A percentile compares a stretch with the other conserved stretches of the same genome.
phyloP scores from a whole-genome alignment of 2,888 invertebrate genomes.

The Theristus sp. region DNA sequence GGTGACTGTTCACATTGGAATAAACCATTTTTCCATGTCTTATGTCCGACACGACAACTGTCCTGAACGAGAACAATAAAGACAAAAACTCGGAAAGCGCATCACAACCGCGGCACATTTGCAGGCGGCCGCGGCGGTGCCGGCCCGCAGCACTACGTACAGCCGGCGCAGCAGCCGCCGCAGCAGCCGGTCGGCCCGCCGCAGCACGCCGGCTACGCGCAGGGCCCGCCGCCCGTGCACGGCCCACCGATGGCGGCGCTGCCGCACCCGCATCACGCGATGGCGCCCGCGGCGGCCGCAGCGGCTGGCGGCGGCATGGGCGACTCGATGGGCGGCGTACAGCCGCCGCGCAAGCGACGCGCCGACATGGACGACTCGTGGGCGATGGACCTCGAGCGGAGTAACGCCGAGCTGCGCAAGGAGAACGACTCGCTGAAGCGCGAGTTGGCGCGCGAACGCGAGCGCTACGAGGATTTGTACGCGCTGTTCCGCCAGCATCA shows the following conservation, averaged over 20 bases:
- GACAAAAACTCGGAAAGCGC: too few relatives aligned
- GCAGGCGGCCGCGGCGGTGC: background rate
- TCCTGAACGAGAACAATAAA: too few relatives aligned
- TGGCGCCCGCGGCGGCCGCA: background rate
- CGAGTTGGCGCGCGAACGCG: conserved; percentile 11
- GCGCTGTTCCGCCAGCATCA: conserved; percentile 17
- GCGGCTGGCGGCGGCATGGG: conserved; percentile 1
- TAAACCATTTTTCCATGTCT: too few relatives aligned
- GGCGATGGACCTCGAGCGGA: conserved; percentile 13
- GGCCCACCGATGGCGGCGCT: too few relatives aligned
- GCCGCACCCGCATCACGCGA: conserved; percentile 5
- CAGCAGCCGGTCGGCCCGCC: background rate
- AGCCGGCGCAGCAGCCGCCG: too few relatives aligned
- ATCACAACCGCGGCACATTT: conserved; percentile 4
- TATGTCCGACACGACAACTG: too few relatives aligned
- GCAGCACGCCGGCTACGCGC: background rate
- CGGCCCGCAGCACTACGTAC: background rate
- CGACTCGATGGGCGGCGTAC: conserved; percentile 1
- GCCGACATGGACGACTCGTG: conserved; percentile 9
- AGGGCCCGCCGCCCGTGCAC: background rate
- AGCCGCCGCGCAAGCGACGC: background rate
- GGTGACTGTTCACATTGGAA: too few relatives aligned
- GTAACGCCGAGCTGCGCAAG: conserved; percentile 15
- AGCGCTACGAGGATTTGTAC: conserved; percentile 18
- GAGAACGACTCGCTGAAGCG: conserved; percentile 17